These are phyloP conservation scores for Mythimna loreyi DNA, from an alignment of 2,888 invertebrate species.

Conservation along the genomic window DNA sequence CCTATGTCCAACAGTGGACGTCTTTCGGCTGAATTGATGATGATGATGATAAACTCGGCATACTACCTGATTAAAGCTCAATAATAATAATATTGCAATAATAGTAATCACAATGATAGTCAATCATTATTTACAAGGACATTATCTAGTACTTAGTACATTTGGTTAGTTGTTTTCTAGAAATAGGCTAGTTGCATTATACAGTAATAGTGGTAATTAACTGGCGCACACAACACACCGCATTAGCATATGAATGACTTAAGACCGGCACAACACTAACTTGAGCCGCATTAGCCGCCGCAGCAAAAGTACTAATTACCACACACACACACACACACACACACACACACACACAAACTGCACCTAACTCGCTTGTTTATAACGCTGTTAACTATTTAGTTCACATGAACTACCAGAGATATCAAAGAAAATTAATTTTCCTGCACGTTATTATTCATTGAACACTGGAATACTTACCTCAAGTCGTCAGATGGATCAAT, in stretches of 20 bases:
- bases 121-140: neutral
- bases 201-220: constrained; percentile 27
- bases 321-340: neutral
- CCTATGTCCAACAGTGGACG: too few relatives aligned
- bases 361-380: constrained; percentile 4
- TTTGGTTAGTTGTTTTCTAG: neutral
- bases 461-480: neutral
- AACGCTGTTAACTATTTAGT: constrained; percentile 17
- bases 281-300: constrained; percentile 22
- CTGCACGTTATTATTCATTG: neutral
- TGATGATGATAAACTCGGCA: too few relatives aligned
- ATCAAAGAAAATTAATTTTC: neutral
- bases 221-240: constrained; percentile 17
- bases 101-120: too few relatives aligned
- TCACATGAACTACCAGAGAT: neutral
- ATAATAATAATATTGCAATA: too few relatives aligned
- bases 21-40: too few relatives aligned
- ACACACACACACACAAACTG: constrained; percentile 3
- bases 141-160: neutral
- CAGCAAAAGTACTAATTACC: constrained; percentile 47
- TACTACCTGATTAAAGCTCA: too few relatives aligned
- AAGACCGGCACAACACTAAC: constrained; percentile 38
- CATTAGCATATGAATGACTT: constrained; percentile 55
- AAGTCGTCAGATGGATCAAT: neutral
- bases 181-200: constrained; percentile 14